These are phyloP conservation scores for Thalassophryne amazonica DNA, from an alignment of 2,797 vertebrate species.

Conservation along the genomic window DNA sequence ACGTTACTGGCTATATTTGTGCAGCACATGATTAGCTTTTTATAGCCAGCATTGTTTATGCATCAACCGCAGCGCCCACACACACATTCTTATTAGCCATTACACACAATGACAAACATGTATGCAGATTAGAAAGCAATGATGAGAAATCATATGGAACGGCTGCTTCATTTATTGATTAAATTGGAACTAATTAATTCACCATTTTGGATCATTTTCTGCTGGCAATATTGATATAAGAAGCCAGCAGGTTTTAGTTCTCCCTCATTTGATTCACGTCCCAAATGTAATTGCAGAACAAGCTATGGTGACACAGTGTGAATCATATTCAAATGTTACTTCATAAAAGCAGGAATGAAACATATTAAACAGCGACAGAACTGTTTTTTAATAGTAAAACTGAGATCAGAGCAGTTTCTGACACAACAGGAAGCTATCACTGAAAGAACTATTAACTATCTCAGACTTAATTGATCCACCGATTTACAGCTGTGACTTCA, in stretches of 20 bases:
- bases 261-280: not conserved
- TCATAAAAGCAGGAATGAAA: constrained; percentile 1
- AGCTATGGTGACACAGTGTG: not conserved
- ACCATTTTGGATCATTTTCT: not conserved
- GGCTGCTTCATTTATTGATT: constrained; percentile 10
- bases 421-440: too few species aligned
- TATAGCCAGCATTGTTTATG: constrained; percentile 37
- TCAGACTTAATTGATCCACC: too few species aligned
- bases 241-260: not conserved
- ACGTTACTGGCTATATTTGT: constrained; percentile 31
- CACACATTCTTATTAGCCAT: not conserved
- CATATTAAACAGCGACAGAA: not conserved
- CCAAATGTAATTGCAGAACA: constrained; percentile 8
- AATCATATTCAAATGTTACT: constrained; percentile 17
- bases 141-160: constrained; percentile 12
- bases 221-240: not conserved
- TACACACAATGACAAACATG: constrained; percentile 7
- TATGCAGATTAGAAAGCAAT: constrained; percentile 3
- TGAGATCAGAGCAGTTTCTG: too few species aligned
- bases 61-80: not conserved
- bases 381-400: not conserved
- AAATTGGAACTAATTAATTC: constrained; percentile 1
- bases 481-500: too few species aligned
- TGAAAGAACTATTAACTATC: too few species aligned
- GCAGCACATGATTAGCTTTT: constrained; percentile 46